phyloP scores from a whole-genome alignment of 2,888 invertebrate species.

The Salticus scenicus region DNA sequence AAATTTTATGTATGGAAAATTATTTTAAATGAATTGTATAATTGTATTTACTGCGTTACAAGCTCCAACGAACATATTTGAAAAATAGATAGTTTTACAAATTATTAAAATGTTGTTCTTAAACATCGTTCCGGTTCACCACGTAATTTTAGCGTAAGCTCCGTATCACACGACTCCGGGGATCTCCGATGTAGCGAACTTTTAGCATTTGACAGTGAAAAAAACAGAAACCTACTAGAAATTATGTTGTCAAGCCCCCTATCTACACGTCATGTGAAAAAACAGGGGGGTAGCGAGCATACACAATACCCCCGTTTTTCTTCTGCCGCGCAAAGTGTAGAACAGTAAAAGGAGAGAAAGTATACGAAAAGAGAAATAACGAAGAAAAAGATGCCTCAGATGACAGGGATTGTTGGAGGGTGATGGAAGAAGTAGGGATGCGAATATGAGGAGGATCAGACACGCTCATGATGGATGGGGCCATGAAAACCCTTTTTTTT shows the following conservation, averaged over 20 bases:
- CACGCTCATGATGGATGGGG: constrained; percentile 63
- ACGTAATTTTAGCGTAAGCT: neutral
- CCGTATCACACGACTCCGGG: neutral
- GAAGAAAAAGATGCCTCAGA: constrained; percentile 52
- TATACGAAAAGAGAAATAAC: constrained; percentile 1
- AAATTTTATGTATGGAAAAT: too few species aligned
- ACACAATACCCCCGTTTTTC: constrained; percentile 1
- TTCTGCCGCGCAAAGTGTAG: constrained; percentile 22
- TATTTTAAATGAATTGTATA: too few species aligned
- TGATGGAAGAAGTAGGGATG: constrained; percentile 64
- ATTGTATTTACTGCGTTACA: too few species aligned
- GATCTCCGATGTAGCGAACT: neutral
- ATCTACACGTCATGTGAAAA: constrained; percentile 54
- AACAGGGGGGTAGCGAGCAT: neutral
- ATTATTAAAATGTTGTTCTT: neutral
- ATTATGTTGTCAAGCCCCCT: constrained; percentile 69
- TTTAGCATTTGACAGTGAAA: constrained; percentile 5
- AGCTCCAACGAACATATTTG: too few species aligned
- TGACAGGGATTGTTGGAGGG: constrained; percentile 69
- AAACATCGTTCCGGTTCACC: neutral
- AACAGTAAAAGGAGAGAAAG: constrained; percentile 6
- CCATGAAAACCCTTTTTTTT: constrained; percentile 29
- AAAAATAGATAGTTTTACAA: neutral
- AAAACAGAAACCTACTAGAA: constrained; percentile 66
- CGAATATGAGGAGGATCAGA: constrained; percentile 69